Percentiles rank a stretch among this genome's conserved stretches.
These are phyloP conservation scores for Himalopsyche anomala DNA, from an alignment of 2,888 invertebrate genomes.

Conservation along the genomic window DNA sequence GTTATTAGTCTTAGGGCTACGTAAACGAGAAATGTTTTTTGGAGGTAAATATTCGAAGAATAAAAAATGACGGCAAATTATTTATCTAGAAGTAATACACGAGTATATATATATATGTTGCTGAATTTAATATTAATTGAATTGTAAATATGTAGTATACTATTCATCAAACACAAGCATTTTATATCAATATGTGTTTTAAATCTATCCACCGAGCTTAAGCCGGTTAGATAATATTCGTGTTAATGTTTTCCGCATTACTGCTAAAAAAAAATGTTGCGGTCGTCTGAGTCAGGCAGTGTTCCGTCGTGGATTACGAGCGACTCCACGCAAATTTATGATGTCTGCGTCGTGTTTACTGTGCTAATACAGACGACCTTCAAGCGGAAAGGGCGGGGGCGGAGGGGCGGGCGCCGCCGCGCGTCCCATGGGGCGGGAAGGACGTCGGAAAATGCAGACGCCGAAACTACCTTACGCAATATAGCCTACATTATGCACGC, in stretches of 20 bases:
- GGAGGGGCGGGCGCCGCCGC: conserved; percentile 17
- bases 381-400: conserved; percentile 1
- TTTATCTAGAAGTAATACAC: too few species aligned
- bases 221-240: background rate
- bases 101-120: too few species aligned
- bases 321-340: conserved; percentile 34
- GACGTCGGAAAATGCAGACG: conserved; percentile 43
- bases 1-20: too few species aligned
- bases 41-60: too few species aligned
- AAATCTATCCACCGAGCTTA: background rate
- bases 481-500: conserved; percentile 35
- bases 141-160: too few species aligned
- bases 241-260: conserved; percentile 34
- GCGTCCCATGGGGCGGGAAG: conserved; percentile 38
- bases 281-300: background rate
- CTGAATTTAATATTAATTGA: too few species aligned
- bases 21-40: too few species aligned
- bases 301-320: conserved; percentile 27
- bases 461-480: conserved; percentile 37
- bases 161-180: too few species aligned
- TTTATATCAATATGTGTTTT: background rate
- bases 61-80: too few species aligned
- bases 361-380: conserved; percentile 43
- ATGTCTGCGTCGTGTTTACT: conserved; percentile 24
- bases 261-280: background rate